phyloP scores from a whole-genome alignment of 2,888 invertebrate genomes.

The Pristionchus japonicus region DNA sequence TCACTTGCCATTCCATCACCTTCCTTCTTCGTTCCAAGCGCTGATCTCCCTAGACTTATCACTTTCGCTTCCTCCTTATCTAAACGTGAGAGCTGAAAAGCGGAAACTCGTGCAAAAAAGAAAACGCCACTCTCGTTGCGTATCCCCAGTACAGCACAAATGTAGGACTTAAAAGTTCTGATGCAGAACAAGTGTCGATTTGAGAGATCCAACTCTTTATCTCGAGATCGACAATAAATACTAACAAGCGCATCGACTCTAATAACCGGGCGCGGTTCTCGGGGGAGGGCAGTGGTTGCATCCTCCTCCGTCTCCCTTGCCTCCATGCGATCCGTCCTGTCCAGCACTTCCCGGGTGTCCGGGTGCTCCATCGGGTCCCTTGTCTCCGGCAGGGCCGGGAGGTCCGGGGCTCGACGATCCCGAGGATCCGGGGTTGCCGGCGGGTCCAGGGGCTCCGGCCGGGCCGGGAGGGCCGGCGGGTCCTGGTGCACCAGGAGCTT shows the following conservation, averaged over 20 bases:
- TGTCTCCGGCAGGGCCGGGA: constrained; percentile 41
- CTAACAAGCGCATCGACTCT: background rate
- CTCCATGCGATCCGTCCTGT: constrained; percentile 5
- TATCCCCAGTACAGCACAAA: too few relatives aligned
- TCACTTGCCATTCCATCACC: too few relatives aligned
- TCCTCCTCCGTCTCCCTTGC: constrained; percentile 25
- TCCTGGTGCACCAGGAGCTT: constrained; percentile 37
- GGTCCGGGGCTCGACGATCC: background rate
- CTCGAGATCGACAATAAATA: constrained; percentile 27
- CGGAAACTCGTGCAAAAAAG: too few relatives aligned
- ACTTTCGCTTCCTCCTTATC: too few relatives aligned
- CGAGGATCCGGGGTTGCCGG: constrained; percentile 34
- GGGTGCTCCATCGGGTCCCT: constrained; percentile 40
- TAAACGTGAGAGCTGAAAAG: too few relatives aligned
- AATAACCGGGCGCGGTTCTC: constrained; percentile 44
- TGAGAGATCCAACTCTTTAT: constrained; percentile 12
- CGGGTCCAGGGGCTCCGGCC: constrained; percentile 38
- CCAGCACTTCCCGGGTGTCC: constrained; percentile 33
- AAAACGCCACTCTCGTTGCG: too few relatives aligned
- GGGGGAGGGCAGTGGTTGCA: constrained; percentile 39
- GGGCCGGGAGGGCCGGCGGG: constrained; percentile 43
- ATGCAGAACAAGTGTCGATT: too few relatives aligned
- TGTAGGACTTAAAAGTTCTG: too few relatives aligned
- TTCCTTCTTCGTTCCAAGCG: too few relatives aligned
- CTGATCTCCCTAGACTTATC: too few relatives aligned